Conservation (phyloP, 2,888 invertebrate genomes). For the Abrostola tripartita region DNA sequence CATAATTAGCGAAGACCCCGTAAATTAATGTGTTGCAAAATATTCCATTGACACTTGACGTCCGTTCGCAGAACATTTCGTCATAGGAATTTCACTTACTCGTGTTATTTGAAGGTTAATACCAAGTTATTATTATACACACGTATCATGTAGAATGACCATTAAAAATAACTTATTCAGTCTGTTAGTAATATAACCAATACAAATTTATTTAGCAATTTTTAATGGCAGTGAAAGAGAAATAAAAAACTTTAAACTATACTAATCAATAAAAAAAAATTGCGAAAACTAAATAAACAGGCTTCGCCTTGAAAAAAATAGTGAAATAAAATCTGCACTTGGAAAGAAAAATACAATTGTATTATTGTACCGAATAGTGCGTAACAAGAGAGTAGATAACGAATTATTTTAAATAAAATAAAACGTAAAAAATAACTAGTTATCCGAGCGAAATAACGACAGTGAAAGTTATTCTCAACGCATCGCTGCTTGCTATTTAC, state of each 20-base stretch:
- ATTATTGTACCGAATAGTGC: slow-evolving; percentile 51
- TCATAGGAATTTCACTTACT: slow-evolving; percentile 46
- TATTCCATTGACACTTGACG: slow-evolving; percentile 39
- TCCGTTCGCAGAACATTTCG: slow-evolving; percentile 19
- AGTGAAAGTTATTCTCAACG: slow-evolving; percentile 76
- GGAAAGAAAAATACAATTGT: slow-evolving; percentile 21
- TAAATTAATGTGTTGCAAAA: slow-evolving; percentile 36
- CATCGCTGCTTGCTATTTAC: slow-evolving; percentile 61
- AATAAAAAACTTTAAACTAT: too few species aligned
- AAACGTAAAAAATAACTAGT: slow-evolving; percentile 58
- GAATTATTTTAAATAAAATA: slow-evolving; percentile 52
- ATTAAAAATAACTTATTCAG: not conserved
- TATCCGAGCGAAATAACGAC: slow-evolving; percentile 65
- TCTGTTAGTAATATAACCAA: not conserved
- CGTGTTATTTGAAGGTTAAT: slow-evolving; percentile 45
- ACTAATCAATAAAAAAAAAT: too few species aligned
- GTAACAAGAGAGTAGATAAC: slow-evolving; percentile 58
- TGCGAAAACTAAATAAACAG: slow-evolving; percentile 3
- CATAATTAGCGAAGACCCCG: slow-evolving; percentile 4
- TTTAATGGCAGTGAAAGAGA: too few species aligned
- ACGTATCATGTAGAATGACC: not conserved
- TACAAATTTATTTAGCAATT: not conserved
- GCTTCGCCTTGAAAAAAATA: slow-evolving; percentile 19
- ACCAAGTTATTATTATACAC: not conserved
- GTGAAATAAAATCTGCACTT: slow-evolving; percentile 9